Conservation (phyloP, 2,888 invertebrate genomes). For the Graphium colonna region DNA sequence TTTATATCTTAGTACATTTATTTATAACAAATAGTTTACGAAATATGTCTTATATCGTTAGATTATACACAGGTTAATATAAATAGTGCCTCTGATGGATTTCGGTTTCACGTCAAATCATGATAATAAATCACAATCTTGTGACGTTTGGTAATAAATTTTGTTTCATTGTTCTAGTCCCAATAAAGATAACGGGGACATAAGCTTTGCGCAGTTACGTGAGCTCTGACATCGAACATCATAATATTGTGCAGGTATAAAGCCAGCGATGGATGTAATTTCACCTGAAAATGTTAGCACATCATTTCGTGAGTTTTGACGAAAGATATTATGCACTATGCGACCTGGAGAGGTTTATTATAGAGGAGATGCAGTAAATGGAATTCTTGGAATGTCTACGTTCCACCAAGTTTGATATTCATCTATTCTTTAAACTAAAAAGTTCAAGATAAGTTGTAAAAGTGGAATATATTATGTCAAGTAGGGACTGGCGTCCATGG, state of each 20-base stretch:
- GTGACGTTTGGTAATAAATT: conserved; percentile 3
- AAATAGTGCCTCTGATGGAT: neutral
- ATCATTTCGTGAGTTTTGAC: no score
- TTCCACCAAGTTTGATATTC: no score
- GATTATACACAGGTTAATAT: neutral
- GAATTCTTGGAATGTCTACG: no score
- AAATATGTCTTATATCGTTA: neutral
- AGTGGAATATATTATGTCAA: no score
- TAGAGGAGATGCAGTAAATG: no score
- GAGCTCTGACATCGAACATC: neutral
- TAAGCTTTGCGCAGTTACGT: neutral
- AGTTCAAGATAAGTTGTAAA: no score
- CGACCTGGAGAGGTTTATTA: no score
- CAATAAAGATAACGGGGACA: conserved; percentile 1
- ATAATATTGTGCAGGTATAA: neutral
- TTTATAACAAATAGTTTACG: neutral
- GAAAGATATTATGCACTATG: no score
- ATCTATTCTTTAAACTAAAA: no score
- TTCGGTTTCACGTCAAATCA: neutral
- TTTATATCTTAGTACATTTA: neutral
- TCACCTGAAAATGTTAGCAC: no score
- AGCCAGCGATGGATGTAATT: neutral
- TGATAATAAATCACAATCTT: conserved; percentile 8
- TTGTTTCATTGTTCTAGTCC: neutral
- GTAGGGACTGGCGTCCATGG: no score